A percentile compares a stretch with the other conserved stretches of the same genome.
Conservation (phyloP, 1,140 invertebrate genomes). For the Apis dorsata region DNA sequence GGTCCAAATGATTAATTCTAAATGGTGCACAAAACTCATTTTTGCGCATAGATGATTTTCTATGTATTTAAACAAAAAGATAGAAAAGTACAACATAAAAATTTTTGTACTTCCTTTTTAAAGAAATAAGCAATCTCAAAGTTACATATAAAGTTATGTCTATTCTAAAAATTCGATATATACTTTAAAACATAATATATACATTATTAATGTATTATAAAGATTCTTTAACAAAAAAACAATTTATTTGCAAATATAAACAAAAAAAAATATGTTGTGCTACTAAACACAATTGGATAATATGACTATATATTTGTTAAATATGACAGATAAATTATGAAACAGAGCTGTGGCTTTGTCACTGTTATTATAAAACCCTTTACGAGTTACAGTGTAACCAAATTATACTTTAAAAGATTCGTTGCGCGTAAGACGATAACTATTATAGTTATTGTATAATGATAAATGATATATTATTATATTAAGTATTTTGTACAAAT, state of each 20-base stretch:
- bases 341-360: constrained; percentile 36
- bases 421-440: constrained; percentile 63
- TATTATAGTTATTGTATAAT: constrained; percentile 65
- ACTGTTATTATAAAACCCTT: constrained; percentile 53
- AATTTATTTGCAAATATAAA: constrained; percentile 36
- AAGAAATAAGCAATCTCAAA: constrained; percentile 4
- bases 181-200: background rate
- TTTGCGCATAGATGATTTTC: constrained; percentile 15
- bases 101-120: constrained; percentile 16
- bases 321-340: constrained; percentile 58
- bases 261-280: constrained; percentile 43
- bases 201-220: constrained; percentile 14
- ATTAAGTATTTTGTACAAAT: constrained; percentile 75
- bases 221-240: constrained; percentile 31
- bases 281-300: constrained; percentile 23
- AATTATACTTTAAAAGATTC: constrained; percentile 61
- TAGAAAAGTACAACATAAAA: constrained; percentile 11
- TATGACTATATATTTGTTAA: constrained; percentile 50
- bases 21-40: constrained; percentile 34
- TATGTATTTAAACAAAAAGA: constrained; percentile 38
- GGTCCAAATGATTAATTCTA: constrained; percentile 51
- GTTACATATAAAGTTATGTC: background rate
- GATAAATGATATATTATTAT: constrained; percentile 67
- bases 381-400: constrained; percentile 61
- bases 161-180: constrained; percentile 6